Conservation (phyloP, 2,888 invertebrate genomes). For the Polyommatus icarus region DNA sequence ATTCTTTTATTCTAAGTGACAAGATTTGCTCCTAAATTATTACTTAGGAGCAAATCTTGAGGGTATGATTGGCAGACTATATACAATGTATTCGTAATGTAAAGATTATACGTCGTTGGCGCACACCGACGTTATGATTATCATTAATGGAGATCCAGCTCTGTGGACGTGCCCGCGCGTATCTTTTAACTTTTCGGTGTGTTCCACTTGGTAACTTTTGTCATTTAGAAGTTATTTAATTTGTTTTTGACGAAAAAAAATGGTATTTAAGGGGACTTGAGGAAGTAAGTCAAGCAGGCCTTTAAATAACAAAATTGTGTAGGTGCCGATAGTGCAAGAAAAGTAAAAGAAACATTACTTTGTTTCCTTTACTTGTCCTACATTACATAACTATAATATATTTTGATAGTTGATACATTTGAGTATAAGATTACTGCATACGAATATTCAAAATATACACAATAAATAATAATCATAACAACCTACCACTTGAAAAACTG, state of each 20-base stretch:
- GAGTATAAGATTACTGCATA: no score
- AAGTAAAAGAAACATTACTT: neutral
- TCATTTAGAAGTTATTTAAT: neutral
- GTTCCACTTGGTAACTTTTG: conserved; percentile 34
- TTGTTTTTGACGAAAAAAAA: neutral
- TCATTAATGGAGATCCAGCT: conserved; percentile 34
- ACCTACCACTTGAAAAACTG: neutral
- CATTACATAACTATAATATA: neutral
- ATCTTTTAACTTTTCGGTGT: conserved; percentile 32
- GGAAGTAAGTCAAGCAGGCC: no score
- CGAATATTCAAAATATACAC: neutral
- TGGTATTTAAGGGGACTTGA: no score
- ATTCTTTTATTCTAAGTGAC: neutral
- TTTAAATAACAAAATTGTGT: neutral
- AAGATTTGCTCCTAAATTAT: neutral
- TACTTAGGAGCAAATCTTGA: neutral
- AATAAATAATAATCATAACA: neutral
- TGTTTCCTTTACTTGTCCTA: no score
- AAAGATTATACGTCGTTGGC: conserved; percentile 30
- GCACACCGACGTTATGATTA: conserved; percentile 37
- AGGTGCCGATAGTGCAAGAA: neutral
- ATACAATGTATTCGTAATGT: conserved; percentile 26
- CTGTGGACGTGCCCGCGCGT: conserved; percentile 23
- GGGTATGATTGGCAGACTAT: conserved; percentile 5
- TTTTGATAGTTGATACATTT: neutral